Evolutionary conservation across 2,888 invertebrate genomes (phyloP), one percentile per base, ranked within the genome.

Genomic region (Microchrysa polita): DNA sequence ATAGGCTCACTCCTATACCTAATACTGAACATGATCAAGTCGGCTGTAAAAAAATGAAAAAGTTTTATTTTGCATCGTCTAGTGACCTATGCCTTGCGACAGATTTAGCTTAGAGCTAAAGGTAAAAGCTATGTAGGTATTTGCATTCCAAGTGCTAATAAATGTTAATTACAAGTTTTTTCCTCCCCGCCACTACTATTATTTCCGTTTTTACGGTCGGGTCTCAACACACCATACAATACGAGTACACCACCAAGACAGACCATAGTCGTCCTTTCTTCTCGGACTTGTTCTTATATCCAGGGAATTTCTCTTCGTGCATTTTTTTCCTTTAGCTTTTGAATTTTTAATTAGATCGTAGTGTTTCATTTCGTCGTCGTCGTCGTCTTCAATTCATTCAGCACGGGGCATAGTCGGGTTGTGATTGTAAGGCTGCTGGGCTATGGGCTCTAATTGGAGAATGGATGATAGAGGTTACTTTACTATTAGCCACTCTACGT

Each of bases 141-240:
- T 69, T 69, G 57, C 69, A 69, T 69, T 69, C 69, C 69, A 82
- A 80, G 80, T 81, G 80, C 82, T 83, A 83, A 83, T 83, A 81
- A 82, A 82, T 83, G 82, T 83, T 83, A 83, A 83, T 83, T 83
- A 83, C 81, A 81, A 81, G 80, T 81, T 81, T 81, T 81, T 80
- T 69, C n/a, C n/a, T 22, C 42, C 20, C 1, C 55, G 69, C 20
- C 57, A 40, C 16, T 69, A 18, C 69, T 69, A 69, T 69, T 69
- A 69, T 69, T 69, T 69, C 69, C 69, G 57, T 69, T 42, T n/a
- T 12, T 57, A 42, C 40, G 34, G 44, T 23, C 23, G n/a, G 5
- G 5, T 27, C 59, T 14, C 59, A 34, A 34, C 27, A 34, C 27
- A 34, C 27, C 27, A 5, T n/a, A n/a, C n/a, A n/a, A n/a, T n/a